Evolutionary conservation across 2,888 invertebrate species (phyloP).

Genomic region (Adineta ricciae): DNA sequence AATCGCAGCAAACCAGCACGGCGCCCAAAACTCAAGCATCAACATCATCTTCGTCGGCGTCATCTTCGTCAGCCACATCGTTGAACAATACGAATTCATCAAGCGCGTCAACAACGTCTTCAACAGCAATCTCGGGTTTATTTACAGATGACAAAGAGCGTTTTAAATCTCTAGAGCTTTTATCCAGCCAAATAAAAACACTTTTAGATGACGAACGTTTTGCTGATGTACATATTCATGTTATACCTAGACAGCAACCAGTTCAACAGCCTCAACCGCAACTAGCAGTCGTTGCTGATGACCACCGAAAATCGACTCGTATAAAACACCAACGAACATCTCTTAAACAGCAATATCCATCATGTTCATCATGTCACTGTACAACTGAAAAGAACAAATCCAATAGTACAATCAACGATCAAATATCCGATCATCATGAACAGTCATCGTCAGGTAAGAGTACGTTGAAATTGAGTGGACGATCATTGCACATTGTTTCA

Average conservation of each 20-base stretch:
- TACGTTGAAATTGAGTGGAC: too few relatives aligned
- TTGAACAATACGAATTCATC: not conserved
- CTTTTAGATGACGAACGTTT: not conserved
- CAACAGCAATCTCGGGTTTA: not conserved
- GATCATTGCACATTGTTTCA: too few relatives aligned
- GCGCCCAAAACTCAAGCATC: not conserved
- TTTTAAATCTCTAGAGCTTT: constrained; percentile 19
- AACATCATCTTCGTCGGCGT: not conserved
- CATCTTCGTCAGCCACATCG: not conserved
- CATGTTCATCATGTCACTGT: constrained; percentile 10
- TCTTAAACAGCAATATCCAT: not conserved
- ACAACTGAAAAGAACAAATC: not conserved
- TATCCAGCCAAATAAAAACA: constrained; percentile 6
- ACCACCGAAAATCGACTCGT: not conserved
- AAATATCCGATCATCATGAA: not conserved
- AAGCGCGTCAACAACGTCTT: not conserved
- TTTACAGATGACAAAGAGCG: constrained; percentile 23
- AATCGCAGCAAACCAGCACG: not conserved
- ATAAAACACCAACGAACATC: not conserved
- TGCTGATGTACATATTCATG: constrained; percentile 18
- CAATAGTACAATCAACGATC: not conserved
- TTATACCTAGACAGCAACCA: not conserved
- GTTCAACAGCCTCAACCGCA: not conserved
- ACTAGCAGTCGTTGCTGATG: not conserved
- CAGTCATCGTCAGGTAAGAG: not conserved